Conservation (phyloP, 2,888 invertebrate genomes). For the Pristionchus arcanus region DNA sequence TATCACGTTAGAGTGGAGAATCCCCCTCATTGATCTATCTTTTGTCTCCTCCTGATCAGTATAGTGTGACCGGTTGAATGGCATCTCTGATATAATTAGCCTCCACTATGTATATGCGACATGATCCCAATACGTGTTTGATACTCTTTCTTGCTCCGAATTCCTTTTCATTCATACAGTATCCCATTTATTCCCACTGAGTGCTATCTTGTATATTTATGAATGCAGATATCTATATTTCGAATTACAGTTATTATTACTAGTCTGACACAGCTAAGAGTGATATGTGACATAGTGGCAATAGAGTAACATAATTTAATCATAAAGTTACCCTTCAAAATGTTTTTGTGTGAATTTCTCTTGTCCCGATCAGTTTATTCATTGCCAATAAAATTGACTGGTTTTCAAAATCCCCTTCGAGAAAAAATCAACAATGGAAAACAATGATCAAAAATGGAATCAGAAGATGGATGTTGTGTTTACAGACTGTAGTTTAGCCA, state of each 20-base stretch:
- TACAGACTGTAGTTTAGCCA: slow-evolving; percentile 49
- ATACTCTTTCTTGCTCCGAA: slow-evolving; percentile 44
- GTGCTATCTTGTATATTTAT: slow-evolving; percentile 41
- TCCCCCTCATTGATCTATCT: slow-evolving; percentile 24
- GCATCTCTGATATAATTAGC: neutral
- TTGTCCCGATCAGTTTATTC: slow-evolving; percentile 22
- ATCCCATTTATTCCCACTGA: slow-evolving; percentile 36
- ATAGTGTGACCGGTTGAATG: slow-evolving; percentile 5
- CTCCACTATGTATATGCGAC: slow-evolving; percentile 44
- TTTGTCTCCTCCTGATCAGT: neutral
- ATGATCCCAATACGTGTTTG: slow-evolving; percentile 46
- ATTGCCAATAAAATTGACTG: slow-evolving; percentile 48
- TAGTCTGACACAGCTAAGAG: slow-evolving; percentile 23
- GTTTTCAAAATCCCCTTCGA: neutral
- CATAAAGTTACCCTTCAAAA: neutral
- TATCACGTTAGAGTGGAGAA: slow-evolving; percentile 52
- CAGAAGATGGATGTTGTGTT: slow-evolving; percentile 7
- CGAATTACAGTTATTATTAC: slow-evolving; percentile 8
- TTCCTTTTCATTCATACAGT: slow-evolving; percentile 28
- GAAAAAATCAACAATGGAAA: neutral
- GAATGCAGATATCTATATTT: neutral
- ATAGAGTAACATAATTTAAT: slow-evolving; percentile 3
- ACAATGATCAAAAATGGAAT: neutral
- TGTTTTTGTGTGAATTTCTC: slow-evolving; percentile 25
- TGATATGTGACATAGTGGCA: slow-evolving; percentile 25